phyloP scores from a whole-genome alignment of 2,113 vertebrate genomes.

The Dolichotis patagonum region DNA sequence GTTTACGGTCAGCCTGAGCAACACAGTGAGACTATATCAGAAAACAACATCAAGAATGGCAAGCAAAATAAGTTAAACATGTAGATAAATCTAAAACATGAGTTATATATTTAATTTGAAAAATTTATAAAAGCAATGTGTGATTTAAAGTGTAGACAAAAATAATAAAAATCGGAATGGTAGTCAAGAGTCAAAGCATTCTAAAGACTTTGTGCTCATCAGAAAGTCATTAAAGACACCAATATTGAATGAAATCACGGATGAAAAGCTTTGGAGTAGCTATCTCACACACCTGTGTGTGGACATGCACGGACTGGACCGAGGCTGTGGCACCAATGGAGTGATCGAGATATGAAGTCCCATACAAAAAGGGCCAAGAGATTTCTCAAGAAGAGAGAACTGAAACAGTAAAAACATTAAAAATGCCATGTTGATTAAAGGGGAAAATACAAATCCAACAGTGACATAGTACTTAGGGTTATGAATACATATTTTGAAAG shows the following conservation, averaged over 20 bases:
- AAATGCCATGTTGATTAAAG: background rate
- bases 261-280: background rate
- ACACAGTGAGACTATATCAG: background rate
- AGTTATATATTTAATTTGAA: background rate
- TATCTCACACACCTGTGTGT: background rate
- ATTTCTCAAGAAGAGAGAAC: background rate
- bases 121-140: background rate
- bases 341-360: background rate
- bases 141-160: conserved; percentile 3
- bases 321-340: background rate
- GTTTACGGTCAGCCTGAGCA: background rate
- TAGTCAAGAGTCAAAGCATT: background rate
- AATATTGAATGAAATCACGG: background rate
- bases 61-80: conserved; percentile 26
- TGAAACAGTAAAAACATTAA: background rate
- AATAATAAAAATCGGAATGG: background rate
- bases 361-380: background rate
- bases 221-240: background rate
- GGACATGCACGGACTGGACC: background rate
- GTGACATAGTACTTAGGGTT: background rate
- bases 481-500: background rate
- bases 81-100: background rate
- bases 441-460: background rate
- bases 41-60: background rate
- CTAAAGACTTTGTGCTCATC: background rate